Conservation (phyloP, 2,797 vertebrate genomes). For the Argentina silus region DNA sequence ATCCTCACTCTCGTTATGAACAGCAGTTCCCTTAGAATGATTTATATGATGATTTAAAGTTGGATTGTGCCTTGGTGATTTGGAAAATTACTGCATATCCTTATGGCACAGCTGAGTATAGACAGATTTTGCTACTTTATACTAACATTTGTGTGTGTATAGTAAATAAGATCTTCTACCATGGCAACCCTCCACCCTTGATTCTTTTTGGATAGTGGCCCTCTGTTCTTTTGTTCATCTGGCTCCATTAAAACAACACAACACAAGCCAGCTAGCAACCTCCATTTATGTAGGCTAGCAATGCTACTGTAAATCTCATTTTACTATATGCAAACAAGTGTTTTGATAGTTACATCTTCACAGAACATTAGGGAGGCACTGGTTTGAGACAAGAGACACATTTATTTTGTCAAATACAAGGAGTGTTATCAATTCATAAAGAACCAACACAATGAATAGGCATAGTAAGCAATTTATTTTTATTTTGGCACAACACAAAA, state of each 20-base stretch:
- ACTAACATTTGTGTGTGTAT: constrained; percentile 29
- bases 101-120: constrained; percentile 23
- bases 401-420: background rate
- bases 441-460: constrained; percentile 34
- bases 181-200: constrained; percentile 50
- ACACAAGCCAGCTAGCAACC: constrained; percentile 16
- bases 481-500: constrained; percentile 81
- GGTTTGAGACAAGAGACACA: background rate
- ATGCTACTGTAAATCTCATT: constrained; percentile 4
- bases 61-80: background rate
- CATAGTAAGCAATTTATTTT: constrained; percentile 53
- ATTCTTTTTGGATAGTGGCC: constrained; percentile 41
- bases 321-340: constrained; percentile 4
- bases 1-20: background rate
- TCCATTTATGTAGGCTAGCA: background rate
- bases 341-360: background rate
- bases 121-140: constrained; percentile 17
- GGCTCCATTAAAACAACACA: constrained; percentile 9
- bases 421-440: constrained; percentile 24
- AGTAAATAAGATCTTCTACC: constrained; percentile 50
- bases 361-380: background rate
- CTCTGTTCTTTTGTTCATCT: constrained; percentile 38
- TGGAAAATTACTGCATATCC: constrained; percentile 1
- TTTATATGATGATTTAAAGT: constrained; percentile 29
- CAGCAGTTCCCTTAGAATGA: background rate